phyloP scores from a whole-genome alignment of 1,140 invertebrate species.

The Adoxophyes honmai region DNA sequence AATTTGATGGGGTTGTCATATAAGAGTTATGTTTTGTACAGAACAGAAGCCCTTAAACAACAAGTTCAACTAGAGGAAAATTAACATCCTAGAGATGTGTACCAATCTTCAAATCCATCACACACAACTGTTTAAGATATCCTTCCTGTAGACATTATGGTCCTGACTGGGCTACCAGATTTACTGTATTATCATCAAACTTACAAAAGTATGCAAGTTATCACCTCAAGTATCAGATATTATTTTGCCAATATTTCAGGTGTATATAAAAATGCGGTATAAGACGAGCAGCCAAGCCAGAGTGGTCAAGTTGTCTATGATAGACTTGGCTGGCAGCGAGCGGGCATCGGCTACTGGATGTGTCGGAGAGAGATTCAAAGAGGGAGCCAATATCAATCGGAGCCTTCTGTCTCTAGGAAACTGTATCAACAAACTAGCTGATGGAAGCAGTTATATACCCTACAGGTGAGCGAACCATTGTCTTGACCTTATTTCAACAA shows the following conservation, averaged over 20 bases:
- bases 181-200: too few relatives aligned
- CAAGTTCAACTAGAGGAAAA: too few relatives aligned
- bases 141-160: too few relatives aligned
- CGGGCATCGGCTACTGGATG: conserved; percentile 90
- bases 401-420: conserved; percentile 95
- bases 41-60: too few relatives aligned
- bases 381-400: conserved; percentile 97
- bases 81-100: too few relatives aligned
- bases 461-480: conserved; percentile 77
- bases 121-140: too few relatives aligned
- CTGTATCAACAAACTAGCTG: conserved; percentile 94
- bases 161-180: too few relatives aligned
- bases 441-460: conserved; percentile 89
- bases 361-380: conserved; percentile 88
- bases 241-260: conserved; percentile 64
- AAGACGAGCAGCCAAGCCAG: conserved; percentile 79
- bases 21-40: too few relatives aligned
- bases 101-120: too few relatives aligned
- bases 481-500: too few relatives aligned
- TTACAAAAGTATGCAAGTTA: too few relatives aligned
- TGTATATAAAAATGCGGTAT: conserved; percentile 82
- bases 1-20: too few relatives aligned
- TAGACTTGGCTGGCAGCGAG: conserved; percentile 96
- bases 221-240: not conserved
- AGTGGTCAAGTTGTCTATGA: conserved; percentile 93